A percentile compares a stretch with the other conserved stretches of the same genome.
Evolutionary conservation across 1,140 invertebrate genomes (phyloP).

Genomic region (Aphis gossypii): DNA sequence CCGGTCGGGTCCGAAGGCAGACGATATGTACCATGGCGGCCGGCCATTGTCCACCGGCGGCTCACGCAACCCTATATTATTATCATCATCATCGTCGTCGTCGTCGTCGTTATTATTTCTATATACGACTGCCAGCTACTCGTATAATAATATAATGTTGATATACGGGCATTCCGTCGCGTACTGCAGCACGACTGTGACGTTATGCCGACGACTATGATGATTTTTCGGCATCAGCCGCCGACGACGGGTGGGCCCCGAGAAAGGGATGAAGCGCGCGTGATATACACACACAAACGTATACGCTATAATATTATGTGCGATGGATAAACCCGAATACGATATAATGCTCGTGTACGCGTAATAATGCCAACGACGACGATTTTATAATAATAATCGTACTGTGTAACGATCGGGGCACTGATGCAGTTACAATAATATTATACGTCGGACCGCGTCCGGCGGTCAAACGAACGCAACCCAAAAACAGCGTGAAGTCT

Average conservation of each 20-base stretch:
- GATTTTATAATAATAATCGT: background rate
- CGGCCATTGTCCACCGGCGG: constrained; percentile 42
- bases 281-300: background rate
- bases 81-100: background rate
- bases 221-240: constrained; percentile 7
- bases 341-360: background rate
- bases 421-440: background rate
- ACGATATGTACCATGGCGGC: background rate
- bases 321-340: background rate
- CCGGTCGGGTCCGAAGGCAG: background rate
- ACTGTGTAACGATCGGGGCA: background rate
- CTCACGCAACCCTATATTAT: constrained; percentile 36
- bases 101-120: background rate
- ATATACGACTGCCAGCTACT: background rate
- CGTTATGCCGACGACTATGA: background rate
- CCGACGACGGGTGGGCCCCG: constrained; percentile 42
- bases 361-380: background rate
- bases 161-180: background rate
- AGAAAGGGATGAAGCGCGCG: background rate
- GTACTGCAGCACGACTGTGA: too few relatives aligned
- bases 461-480: background rate
- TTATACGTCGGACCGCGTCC: background rate
- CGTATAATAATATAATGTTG: background rate
- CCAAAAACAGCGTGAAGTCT: constrained; percentile 48
- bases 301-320: background rate